Base-by-base conservation (phyloP, 2,113 vertebrate species). In the Oophaga pumilio region DNA sequence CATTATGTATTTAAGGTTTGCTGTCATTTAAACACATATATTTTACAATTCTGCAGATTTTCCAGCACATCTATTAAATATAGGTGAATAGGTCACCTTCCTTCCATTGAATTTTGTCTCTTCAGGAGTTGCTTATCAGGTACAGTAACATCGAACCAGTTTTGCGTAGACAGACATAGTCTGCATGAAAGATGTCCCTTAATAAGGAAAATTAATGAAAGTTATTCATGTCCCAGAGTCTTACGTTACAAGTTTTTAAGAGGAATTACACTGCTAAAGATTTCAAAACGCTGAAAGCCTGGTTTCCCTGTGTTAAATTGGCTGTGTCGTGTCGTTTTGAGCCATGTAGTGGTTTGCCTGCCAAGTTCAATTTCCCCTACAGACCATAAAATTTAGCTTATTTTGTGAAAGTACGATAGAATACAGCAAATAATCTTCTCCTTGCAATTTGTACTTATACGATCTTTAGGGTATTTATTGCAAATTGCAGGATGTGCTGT, bases 371-470 rank as follows among this genome's bases (percentile, higher is more conserved):
- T 86, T 79, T 86, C 59, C 85, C 57, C 49, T 86, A 78, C 74
- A 78, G 33, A 86, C 85, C 85, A 78, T 86, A 86, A 86, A 66
- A 86, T 86, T 86, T 78, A 53, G 76, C 85, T 86, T 86, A 86
- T 78, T 86, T 86, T 86, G 76, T 79, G 24, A 78, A 86, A 86
- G 85, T 66, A 76, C 68, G 79, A 78, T 79, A 56, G 76, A 76
- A 15, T 78, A 78, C 66, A 62, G 22, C 43, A 86, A 86, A 86
- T 62, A 43, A 86, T 86, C 76, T 78, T 77, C 84, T 86, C 59
- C 49, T 68, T 79, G 74, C 74, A 86, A 79, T 79, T 68, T 64
- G 60, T 62, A 86, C 85, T 78, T 26, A 17, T 60, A 78, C 52
- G 74, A 85, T 53, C n/a, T 77, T 85, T 20, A 50, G 22, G 64